Conservation (phyloP, 2,888 invertebrate genomes). For the Brachyptera risi region DNA sequence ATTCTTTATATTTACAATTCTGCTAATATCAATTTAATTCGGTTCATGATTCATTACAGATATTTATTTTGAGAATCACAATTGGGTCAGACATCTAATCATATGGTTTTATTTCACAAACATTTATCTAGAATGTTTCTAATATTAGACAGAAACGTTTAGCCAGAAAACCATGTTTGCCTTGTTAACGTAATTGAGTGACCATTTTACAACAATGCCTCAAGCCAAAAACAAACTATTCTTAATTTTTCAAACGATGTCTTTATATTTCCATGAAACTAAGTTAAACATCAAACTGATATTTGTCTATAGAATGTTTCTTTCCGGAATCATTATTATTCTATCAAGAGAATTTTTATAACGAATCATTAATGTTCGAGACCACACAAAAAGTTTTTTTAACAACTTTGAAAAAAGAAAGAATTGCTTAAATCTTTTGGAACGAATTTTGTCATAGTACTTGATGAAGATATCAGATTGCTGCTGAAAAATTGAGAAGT, state of each 20-base stretch:
- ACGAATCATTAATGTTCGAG: not conserved
- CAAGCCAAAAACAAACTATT: not conserved
- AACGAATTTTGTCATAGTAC: conserved; percentile 5
- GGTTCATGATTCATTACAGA: no score
- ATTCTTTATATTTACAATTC: no score
- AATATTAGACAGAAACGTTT: not conserved
- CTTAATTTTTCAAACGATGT: conserved; percentile 8
- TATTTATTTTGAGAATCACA: no score
- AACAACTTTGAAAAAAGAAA: not conserved
- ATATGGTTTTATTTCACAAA: no score
- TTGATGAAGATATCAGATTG: conserved; percentile 15
- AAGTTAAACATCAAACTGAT: conserved; percentile 16
- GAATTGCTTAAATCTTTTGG: conserved; percentile 1
- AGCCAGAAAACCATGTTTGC: not conserved
- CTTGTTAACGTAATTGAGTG: not conserved
- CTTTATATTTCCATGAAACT: conserved; percentile 23
- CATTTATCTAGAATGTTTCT: not conserved
- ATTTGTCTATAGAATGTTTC: conserved; percentile 3
- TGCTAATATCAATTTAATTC: no score
- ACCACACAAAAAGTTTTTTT: conserved; percentile 15
- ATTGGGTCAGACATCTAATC: no score
- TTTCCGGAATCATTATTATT: not conserved
- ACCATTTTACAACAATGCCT: not conserved
- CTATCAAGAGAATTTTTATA: not conserved
- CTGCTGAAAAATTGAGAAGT: not conserved